Base-by-base conservation (phyloP, 2,113 vertebrate genomes). In the Dipodomys spectabilis region DNA sequence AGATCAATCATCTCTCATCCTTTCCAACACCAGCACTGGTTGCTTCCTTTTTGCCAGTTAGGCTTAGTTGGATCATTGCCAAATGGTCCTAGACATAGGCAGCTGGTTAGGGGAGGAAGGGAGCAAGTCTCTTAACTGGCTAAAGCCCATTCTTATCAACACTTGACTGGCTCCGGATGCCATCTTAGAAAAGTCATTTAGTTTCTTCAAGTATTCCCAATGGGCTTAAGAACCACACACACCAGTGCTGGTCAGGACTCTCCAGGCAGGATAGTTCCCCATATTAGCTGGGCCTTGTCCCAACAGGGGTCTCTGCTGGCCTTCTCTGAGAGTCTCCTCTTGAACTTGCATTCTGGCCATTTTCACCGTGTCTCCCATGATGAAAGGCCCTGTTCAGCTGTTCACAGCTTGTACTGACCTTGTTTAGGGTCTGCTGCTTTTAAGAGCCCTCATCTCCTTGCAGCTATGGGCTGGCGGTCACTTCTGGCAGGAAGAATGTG, bases 121-220 rank as follows among this genome's bases (percentile, higher is more conserved):
- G n/a, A 19, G 0, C 4, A 0, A 49, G 39, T 65, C 23, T 35
- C 35, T 23, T 88, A 78, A 6, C 15, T 78, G 19, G 11, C 44
- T 15, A 23, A 84, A 64, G 45, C 64, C n/a, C 7, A 18, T 39
- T 80, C 64, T n/a, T 65, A 20, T 28, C 35, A 74, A 84, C 27
- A 45, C 10, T 13, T 30, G 35, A 87, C 65, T 62, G 82, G 53
- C 35, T 87, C 53, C 20, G 30, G 35, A 0, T 15, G 13, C 8
- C 82, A 44, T 79, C 39, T 88, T 71, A 79, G 71, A 60, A 81
- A 92, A 92, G 30, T 87, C 27, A 44, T 39, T 91, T 89, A 18
- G 85, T n/a, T 27, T 92, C 30, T 92, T 68, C 57, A 22, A 49
- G 39, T 65, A 78, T 82, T 77, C 91, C 23, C 28, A 28, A 2